Conservation (phyloP, 2,797 vertebrate genomes). For the Malacoctenus gilli region DNA sequence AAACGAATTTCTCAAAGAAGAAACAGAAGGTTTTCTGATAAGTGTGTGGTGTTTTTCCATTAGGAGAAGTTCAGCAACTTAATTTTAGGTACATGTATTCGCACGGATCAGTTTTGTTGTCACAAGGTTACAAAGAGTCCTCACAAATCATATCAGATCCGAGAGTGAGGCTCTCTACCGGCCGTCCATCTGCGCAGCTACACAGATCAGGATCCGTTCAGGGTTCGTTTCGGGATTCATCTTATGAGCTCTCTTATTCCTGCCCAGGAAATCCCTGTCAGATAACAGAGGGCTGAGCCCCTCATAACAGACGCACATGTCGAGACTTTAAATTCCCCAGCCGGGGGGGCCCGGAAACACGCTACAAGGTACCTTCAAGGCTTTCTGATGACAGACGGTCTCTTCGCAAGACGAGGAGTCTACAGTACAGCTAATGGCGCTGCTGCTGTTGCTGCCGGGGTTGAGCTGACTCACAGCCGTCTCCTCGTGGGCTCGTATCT, state of each 20-base stretch:
- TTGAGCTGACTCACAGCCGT: constrained; percentile 25
- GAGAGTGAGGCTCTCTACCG: background rate
- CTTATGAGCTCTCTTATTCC: constrained; percentile 6
- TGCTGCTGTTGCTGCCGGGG: constrained; percentile 17
- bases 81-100: too few relatives aligned
- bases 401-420: background rate
- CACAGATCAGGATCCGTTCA: constrained; percentile 14
- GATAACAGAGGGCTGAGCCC: constrained; percentile 11
- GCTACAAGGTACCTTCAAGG: background rate
- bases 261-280: constrained; percentile 13
- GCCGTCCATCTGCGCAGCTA: constrained; percentile 4
- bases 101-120: background rate
- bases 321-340: constrained; percentile 2
- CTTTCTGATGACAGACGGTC: background rate
- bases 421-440: constrained; percentile 6
- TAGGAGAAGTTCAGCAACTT: background rate
- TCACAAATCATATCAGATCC: constrained; percentile 4
- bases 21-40: too few relatives aligned
- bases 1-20: too few relatives aligned
- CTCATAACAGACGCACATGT: constrained; percentile 6
- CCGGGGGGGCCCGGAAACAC: background rate
- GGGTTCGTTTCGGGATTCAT: constrained; percentile 22
- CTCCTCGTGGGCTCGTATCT: constrained; percentile 28
- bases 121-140: background rate
- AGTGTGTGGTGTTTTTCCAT: background rate